Conservation (phyloP, 1,140 invertebrate genomes). For the Aphidius ervi region DNA sequence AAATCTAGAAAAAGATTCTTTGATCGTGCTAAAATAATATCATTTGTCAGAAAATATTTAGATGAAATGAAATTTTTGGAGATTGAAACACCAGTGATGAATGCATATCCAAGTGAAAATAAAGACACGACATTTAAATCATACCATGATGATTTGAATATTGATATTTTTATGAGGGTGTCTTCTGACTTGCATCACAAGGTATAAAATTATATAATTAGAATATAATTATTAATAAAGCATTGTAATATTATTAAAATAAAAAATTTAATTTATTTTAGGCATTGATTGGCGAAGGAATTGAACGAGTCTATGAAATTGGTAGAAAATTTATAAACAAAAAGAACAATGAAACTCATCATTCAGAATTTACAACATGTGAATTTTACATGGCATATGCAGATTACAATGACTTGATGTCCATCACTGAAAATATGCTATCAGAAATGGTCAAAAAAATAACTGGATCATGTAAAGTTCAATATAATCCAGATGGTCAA, state of each 20-base stretch:
- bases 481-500: slow-evolving; percentile 90
- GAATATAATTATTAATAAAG: no score
- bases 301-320: slow-evolving; percentile 97
- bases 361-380: slow-evolving; percentile 98
- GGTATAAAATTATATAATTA: slow-evolving; percentile 45
- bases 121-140: slow-evolving; percentile 98
- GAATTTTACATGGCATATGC: slow-evolving; percentile 99
- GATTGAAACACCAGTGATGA: slow-evolving; percentile 99
- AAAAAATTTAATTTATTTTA: slow-evolving; percentile 37
- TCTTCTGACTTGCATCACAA: slow-evolving; percentile 98
- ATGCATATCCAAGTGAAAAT: slow-evolving; percentile 96
- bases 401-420: slow-evolving; percentile 95
- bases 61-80: slow-evolving; percentile 94
- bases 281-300: slow-evolving; percentile 95
- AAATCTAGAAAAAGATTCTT: slow-evolving; percentile 83
- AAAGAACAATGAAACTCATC: slow-evolving; percentile 97
- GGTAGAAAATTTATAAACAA: slow-evolving; percentile 97
- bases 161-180: slow-evolving; percentile 95
- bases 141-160: slow-evolving; percentile 97
- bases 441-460: slow-evolving; percentile 79
- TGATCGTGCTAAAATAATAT: slow-evolving; percentile 84
- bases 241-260: slow-evolving; percentile 6
- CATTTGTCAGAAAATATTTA: slow-evolving; percentile 87
- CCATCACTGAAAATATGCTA: slow-evolving; percentile 86
- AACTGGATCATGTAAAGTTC: slow-evolving; percentile 73